phyloP scores from a whole-genome alignment of 2,113 vertebrate species.

The Nycticebus coucang region DNA sequence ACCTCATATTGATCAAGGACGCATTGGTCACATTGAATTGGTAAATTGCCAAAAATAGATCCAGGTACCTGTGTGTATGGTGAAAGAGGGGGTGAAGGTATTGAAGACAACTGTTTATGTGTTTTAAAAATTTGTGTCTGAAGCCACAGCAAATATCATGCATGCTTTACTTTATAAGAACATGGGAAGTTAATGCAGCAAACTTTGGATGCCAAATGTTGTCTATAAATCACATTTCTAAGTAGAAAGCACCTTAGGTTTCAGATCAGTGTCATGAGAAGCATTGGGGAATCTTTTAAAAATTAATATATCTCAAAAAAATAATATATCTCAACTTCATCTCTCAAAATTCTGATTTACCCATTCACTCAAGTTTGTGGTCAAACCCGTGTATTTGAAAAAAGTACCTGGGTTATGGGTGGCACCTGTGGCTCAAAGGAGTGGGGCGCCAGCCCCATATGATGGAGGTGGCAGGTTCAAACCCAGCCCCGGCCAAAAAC shows the following conservation, averaged over 20 bases:
- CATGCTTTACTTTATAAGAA: not conserved
- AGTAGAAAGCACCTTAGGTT: not conserved
- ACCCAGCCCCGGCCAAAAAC: no score
- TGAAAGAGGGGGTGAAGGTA: not conserved
- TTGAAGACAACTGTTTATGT: not conserved
- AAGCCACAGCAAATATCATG: not conserved
- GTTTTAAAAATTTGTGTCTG: constrained; percentile 11
- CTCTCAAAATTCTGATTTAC: not conserved
- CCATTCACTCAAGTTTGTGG: not conserved
- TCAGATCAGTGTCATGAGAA: not conserved
- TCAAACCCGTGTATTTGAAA: not conserved
- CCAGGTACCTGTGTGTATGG: no score
- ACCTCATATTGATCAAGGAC: not conserved
- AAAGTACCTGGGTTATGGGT: not conserved
- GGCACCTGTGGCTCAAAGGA: no score
- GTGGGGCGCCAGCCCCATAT: no score
- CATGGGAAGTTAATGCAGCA: not conserved
- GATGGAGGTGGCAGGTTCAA: no score
- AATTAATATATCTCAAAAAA: not conserved
- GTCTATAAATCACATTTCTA: not conserved
- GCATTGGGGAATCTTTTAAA: not conserved
- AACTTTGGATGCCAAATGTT: not conserved
- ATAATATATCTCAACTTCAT: not conserved
- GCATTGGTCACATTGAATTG: not conserved
- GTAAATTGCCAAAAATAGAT: not conserved